Evolutionary conservation across 2,113 vertebrate genomes (phyloP), one percentile per base, ranked within the genome.

Genomic region (Macquaria australasica): DNA sequence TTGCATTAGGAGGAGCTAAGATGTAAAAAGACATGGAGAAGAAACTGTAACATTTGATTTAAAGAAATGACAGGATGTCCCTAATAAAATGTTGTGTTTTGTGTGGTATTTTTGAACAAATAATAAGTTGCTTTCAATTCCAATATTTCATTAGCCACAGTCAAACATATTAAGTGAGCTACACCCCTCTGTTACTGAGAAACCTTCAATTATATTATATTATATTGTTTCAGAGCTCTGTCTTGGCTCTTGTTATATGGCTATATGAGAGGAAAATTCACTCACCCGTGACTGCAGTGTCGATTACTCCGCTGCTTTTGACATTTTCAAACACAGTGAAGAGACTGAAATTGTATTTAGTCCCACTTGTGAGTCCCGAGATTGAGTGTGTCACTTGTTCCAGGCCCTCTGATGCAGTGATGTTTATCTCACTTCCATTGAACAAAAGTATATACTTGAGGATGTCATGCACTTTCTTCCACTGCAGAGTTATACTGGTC

Each of bases 401-500:
- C 48, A 20, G 0, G 55, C 1, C 56, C 0, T 0, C 48, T 34
- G 8, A 12, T 43, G 43, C 55, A 39, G 45, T 16, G 48, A 73
- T 3, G 1, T 71, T 28, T 11, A 5, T 55, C 20, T 72, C 4
- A 0, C 0, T 8, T 43, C 0, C 37, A 31, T 11, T 34, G 5
- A 39, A 71, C 4, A 1, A 0, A 25, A 92, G 48, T 6, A 0
- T 43, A 11, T 87, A 92, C 2, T 23, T n/a, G 21, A 9, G 0
- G 1, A n/a, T 6, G 3, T 5, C 2, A 1, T 25, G 0, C 0
- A 75, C 62, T 43, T 23, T 80, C 0, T 3, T 5, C 90, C 91
- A 93, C 25, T 82, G 51, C 72, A 91, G 68, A 82, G 83, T 86
- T 63, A 90, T 80, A 28, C 48, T 84, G 48, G 16, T 86, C 79